phyloP scores from a whole-genome alignment of 2,888 invertebrate genomes.

The Caenorhabditis plicata region DNA sequence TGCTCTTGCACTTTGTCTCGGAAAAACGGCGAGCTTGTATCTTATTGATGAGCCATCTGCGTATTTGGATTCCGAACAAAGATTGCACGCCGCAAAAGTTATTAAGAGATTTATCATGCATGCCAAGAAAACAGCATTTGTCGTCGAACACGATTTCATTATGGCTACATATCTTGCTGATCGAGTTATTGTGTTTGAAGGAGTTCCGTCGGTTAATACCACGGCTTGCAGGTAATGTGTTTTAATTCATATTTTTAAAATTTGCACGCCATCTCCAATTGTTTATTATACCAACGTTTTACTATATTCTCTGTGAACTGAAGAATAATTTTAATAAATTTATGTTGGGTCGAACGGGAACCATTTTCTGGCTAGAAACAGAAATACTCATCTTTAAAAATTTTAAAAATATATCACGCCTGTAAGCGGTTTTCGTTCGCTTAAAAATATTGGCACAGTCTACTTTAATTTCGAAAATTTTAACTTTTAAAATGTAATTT shows the following conservation, averaged over 20 bases:
- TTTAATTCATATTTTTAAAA: neutral
- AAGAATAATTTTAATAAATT: neutral
- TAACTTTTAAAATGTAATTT: too few relatives aligned
- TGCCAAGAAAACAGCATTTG: constrained; percentile 98
- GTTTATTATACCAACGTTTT: too few relatives aligned
- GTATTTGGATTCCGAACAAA: constrained; percentile 98
- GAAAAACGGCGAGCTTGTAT: constrained; percentile 98
- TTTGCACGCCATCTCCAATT: too few relatives aligned
- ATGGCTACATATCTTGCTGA: constrained; percentile 99
- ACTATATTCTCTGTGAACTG: neutral
- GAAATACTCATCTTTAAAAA: too few relatives aligned
- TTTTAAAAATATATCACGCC: too few relatives aligned
- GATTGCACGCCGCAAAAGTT: constrained; percentile 98
- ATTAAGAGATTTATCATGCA: constrained; percentile 97
- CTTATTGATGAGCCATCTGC: constrained; percentile 98
- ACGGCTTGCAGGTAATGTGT: constrained; percentile 77
- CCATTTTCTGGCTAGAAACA: too few relatives aligned
- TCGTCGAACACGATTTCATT: constrained; percentile 99
- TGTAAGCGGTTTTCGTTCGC: too few relatives aligned
- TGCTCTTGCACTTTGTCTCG: constrained; percentile 90
- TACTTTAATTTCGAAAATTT: too few relatives aligned
- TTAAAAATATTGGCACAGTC: too few relatives aligned
- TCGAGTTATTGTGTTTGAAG: constrained; percentile 96
- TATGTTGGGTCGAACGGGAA: too few relatives aligned
- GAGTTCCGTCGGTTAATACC: constrained; percentile 84